Base-by-base conservation (phyloP, 2,797 vertebrate genomes). In the Apogon talboti region DNA sequence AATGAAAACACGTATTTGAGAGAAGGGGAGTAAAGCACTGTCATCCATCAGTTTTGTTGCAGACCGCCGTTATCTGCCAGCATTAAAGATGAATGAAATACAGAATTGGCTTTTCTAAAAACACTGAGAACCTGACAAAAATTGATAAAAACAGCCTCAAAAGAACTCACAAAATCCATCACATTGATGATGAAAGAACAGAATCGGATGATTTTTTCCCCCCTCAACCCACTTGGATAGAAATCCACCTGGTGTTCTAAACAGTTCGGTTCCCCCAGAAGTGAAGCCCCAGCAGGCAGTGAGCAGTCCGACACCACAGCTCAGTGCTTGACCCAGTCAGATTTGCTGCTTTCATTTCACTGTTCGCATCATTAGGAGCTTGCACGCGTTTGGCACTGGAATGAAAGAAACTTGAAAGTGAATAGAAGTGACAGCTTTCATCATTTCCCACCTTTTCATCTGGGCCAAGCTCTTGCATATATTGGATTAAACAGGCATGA, bases 301-400 rank as follows among this genome's bases (percentile, higher is more conserved):
- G 66, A 81, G 76, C 80, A 77, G 63, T 58, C 69, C 72, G 64
- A 72, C 75, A 21, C 73, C 70, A 68, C 82, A 78, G 67, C 74
- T 77, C 82, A 73, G 63, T 83, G 76, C 56, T 69, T 75, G 71
- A 69, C 74, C 69, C 66, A 81, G 76, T 74, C 72, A 86, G 84
- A 87, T 83, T 82, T 80, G 75, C 81, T 69, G 79, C 83, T 87
- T 88, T 89, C 89, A 89, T 89, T 86, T 90, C 84, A 87, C 74
- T 50, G 68, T 82, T 72, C 66, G 66, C 69, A 76, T 90, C 86
- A 89, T 88, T 79, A 83, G 74, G 74, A 82, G 72, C 70, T 79
- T 86, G 83, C 81, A 67, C 58, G 42, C 61, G 60, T 88, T 85
- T 89, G 82, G 68, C 71, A 47, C 65, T 66, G 69, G 80, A 86